Evolutionary conservation across 2,888 invertebrate genomes (phyloP).

Genomic region (Tribolium freemani): DNA sequence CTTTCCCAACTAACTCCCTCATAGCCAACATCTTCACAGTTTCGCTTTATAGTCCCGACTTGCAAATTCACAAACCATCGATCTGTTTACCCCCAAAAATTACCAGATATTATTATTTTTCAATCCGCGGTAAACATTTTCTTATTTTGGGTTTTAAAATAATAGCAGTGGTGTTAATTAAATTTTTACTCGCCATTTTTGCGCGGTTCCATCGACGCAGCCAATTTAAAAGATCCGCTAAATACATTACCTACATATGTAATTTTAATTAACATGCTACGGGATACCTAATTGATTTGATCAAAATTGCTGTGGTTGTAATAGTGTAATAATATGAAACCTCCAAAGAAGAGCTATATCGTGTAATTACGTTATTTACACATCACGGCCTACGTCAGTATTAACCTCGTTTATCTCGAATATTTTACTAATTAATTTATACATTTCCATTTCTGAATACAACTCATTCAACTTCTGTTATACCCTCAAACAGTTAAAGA

Average conservation of each 20-base stretch:
- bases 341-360: constrained; percentile 28
- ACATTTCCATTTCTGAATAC: not conserved
- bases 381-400: constrained; percentile 8
- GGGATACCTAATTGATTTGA: constrained; percentile 22
- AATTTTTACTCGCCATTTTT: constrained; percentile 8
- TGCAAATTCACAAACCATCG: constrained; percentile 26
- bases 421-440: constrained; percentile 34
- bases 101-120: not conserved
- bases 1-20: constrained; percentile 40
- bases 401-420: constrained; percentile 10
- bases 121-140: not conserved
- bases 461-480: not conserved
- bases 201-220: not conserved
- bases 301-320: constrained; percentile 34
- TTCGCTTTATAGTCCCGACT: constrained; percentile 32
- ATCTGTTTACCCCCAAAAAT: constrained; percentile 19
- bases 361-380: constrained; percentile 40
- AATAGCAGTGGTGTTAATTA: not conserved
- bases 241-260: constrained; percentile 18
- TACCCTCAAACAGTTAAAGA: not conserved
- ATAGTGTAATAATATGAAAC: constrained; percentile 36
- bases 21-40: constrained; percentile 32
- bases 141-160: not conserved
- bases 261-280: constrained; percentile 30
- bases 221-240: constrained; percentile 10